phyloP scores from a whole-genome alignment of 2,888 invertebrate species.

The Melangyna quadrimaculata region DNA sequence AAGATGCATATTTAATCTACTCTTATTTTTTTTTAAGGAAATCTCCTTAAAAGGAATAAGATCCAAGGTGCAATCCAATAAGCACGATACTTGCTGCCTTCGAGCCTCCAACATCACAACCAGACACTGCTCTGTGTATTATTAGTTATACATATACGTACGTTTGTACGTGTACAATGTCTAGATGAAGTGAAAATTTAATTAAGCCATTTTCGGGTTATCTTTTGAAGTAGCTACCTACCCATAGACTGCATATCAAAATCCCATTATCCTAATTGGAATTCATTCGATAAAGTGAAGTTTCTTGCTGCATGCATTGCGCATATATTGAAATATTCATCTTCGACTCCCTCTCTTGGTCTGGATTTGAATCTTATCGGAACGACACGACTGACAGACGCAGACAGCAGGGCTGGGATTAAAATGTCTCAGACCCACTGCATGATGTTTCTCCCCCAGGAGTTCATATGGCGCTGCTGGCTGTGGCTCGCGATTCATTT shows the following conservation, averaged over 20 bases:
- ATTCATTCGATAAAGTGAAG: constrained; percentile 55
- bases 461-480: background rate
- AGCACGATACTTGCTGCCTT: background rate
- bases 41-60: constrained; percentile 27
- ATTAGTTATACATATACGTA: background rate
- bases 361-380: constrained; percentile 51
- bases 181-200: constrained; percentile 69
- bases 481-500: background rate
- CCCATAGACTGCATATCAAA: constrained; percentile 56
- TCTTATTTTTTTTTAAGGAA: constrained; percentile 37
- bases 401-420: constrained; percentile 52
- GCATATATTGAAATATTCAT: constrained; percentile 2
- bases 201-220: constrained; percentile 68
- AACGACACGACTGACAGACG: constrained; percentile 32
- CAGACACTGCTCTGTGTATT: background rate
- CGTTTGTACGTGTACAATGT: background rate
- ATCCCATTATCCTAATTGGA: constrained; percentile 72
- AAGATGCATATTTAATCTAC: constrained; percentile 5
- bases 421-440: constrained; percentile 42
- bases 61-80: constrained; percentile 22
- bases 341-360: background rate
- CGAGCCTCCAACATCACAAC: background rate
- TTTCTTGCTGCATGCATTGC: background rate
- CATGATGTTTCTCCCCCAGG: constrained; percentile 39
- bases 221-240: constrained; percentile 27